phyloP scores from a whole-genome alignment of 2,113 vertebrate genomes.

The Nothobranchius kuhntae region DNA sequence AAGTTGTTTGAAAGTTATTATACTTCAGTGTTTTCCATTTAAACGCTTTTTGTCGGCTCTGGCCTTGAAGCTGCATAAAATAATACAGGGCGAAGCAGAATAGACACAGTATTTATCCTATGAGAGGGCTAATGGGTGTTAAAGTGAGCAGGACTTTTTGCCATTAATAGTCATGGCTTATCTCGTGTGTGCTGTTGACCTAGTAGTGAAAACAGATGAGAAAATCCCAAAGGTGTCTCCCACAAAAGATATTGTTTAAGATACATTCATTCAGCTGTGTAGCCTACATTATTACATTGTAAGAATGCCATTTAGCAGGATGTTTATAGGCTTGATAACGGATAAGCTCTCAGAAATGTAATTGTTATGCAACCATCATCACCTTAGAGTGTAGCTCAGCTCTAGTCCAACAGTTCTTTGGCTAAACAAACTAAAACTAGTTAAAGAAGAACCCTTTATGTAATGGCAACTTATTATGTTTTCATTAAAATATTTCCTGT shows the following conservation, averaged over 20 bases:
- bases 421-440: not conserved
- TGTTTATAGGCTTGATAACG: conserved; percentile 18
- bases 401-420: not conserved
- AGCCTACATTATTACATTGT: conserved; percentile 29
- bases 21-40: conserved; percentile 10
- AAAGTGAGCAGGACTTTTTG: conserved; percentile 5
- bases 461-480: not conserved
- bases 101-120: conserved; percentile 4
- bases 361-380: conserved; percentile 18
- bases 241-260: conserved; percentile 24
- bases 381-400: not conserved
- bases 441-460: not conserved
- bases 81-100: conserved; percentile 2
- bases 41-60: not conserved
- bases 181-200: conserved; percentile 19
- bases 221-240: conserved; percentile 18
- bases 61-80: conserved; percentile 19
- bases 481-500: not conserved
- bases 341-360: conserved; percentile 19
- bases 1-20: conserved; percentile 35
- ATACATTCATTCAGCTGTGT: conserved; percentile 25
- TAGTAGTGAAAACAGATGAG: conserved; percentile 16
- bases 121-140: conserved; percentile 12
- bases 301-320: conserved; percentile 7
- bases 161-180: conserved; percentile 15